Base-by-base conservation (phyloP, 2,888 invertebrate species). In the Dorcus hopei region DNA sequence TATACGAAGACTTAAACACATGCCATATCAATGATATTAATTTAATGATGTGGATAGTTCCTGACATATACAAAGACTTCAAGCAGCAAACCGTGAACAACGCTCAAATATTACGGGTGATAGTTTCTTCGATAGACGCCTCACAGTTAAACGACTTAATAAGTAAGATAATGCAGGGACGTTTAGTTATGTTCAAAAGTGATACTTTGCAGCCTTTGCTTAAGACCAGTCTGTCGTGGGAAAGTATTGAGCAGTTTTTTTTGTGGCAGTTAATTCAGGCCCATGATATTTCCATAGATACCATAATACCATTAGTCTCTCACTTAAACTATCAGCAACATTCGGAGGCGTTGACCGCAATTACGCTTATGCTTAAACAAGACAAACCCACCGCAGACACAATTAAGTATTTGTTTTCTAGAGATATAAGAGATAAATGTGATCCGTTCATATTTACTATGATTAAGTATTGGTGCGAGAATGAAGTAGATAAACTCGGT, bases 181-280 rank as follows among this genome's bases (percentile, higher is more conserved):
- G 90, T 71, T 78, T 93, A 61, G 87, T 87, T 72, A 91, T 93
- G 86, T 88, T 93, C 68, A 91, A 90, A 74, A 85, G 84, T 42
- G 92, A 93, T 68, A 89, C 88, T 57, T 83, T 93, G 47, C 85
- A 87, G 58, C 82, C 86, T 43, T 84, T 93, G 77, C 78, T 93
- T 68, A 90, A 89, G 61, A 88, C 90, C 45, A 97, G 95, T 72
- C 81, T 98, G 56, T 86, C 87, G 57, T 99, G 97, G 95, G 97
- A 98, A 80, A 96, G 97, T 2, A 93, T 96, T 70, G 97, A 98
- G 78, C 98, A 99, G 79, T 90, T 93, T 76, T 97, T 95, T 77
- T 85, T 98, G 48, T 99, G 98, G 98, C 97, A 97, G 79, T 83
- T 99, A 58, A 86, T 97, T 50, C 88, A 91, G 65, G 96, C 96